phyloP scores from a whole-genome alignment of 2,797 vertebrate species.

The Kryptopterus vitreolus region DNA sequence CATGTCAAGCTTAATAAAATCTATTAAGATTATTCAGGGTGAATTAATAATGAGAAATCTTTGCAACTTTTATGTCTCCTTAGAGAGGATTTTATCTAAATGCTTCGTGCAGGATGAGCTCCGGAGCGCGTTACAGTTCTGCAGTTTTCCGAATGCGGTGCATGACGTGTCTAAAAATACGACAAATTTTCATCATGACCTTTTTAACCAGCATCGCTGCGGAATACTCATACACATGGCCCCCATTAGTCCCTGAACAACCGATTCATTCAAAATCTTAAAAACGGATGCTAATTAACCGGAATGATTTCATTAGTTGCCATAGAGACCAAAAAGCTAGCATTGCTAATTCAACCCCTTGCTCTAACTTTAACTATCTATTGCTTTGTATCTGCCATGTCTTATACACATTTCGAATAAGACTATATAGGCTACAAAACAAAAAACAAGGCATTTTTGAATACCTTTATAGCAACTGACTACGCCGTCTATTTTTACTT shows the following conservation, averaged over 20 bases:
- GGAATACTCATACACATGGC: neutral
- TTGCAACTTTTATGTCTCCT: neutral
- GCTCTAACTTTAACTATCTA: neutral
- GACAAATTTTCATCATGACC: neutral
- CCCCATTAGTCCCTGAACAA: neutral
- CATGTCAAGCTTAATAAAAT: neutral
- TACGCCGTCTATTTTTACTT: constrained; percentile 13
- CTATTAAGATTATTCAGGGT: neutral
- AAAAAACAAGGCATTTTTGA: constrained; percentile 27
- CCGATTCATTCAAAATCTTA: neutral
- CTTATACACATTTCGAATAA: neutral
- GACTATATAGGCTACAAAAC: constrained; percentile 1
- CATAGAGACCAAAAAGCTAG: neutral
- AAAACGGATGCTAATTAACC: neutral
- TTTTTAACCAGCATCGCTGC: constrained; percentile 34
- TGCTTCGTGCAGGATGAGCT: neutral
- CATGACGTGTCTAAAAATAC: neutral
- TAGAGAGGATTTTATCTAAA: neutral
- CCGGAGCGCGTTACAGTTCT: neutral
- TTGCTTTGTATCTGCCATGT: neutral
- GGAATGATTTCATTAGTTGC: neutral
- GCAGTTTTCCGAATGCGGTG: neutral
- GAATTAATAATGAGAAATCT: neutral
- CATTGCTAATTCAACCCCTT: neutral
- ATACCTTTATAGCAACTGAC: constrained; percentile 26